Percentiles rank a stretch among this genome's conserved stretches.
Conservation (phyloP, 1,140 invertebrate species). For the Drosophila insularis region DNA sequence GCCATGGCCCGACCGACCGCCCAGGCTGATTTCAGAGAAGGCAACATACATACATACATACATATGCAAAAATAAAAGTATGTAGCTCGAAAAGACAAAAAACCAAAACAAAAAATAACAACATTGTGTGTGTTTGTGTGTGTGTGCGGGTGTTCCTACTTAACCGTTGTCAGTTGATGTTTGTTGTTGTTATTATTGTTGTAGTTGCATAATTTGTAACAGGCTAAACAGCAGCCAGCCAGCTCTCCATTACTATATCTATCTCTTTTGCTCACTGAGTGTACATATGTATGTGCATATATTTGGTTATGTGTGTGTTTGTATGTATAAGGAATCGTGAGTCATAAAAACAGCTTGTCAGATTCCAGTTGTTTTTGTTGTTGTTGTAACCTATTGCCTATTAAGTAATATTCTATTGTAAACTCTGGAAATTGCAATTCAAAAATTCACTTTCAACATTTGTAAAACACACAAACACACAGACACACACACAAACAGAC, state of each 20-base stretch:
- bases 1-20: too few species aligned
- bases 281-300: background rate
- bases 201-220: slow-evolving; percentile 66
- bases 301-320: background rate
- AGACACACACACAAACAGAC: background rate
- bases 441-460: slow-evolving; percentile 76
- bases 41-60: too few species aligned
- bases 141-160: slow-evolving; percentile 1
- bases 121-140: background rate
- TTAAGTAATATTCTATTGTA: slow-evolving; percentile 80
- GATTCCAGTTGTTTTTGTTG: slow-evolving; percentile 30
- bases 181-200: slow-evolving; percentile 35
- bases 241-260: background rate
- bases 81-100: too few species aligned
- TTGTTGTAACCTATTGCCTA: slow-evolving; percentile 46
- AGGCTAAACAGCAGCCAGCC: background rate
- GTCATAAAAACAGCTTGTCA: slow-evolving; percentile 30
- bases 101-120: background rate
- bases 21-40: background rate
- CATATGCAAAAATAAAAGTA: slow-evolving; percentile 17
- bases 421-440: slow-evolving; percentile 70
- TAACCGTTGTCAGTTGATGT: slow-evolving; percentile 25
- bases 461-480: slow-evolving; percentile 46
- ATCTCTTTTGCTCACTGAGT: background rate
- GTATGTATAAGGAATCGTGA: slow-evolving; percentile 19